A percentile compares a stretch with the other conserved stretches of the same genome.
phyloP scores from a whole-genome alignment of 2,888 invertebrate genomes.

The Ashinkailepas kermadecensis region DNA sequence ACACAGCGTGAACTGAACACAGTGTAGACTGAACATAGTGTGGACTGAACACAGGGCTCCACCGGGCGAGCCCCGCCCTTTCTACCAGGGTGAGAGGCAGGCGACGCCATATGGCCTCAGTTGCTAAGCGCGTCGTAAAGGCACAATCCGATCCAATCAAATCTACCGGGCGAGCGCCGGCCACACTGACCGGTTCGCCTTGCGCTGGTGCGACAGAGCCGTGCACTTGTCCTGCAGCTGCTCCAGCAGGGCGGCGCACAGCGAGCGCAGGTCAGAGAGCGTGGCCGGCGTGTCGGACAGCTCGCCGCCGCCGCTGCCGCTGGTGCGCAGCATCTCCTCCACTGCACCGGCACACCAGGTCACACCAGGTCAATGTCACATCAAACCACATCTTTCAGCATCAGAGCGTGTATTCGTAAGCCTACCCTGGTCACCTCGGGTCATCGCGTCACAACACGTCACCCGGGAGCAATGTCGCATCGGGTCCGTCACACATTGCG shows the following conservation, averaged over 20 bases:
- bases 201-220: slow-evolving; percentile 73
- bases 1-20: too few species aligned
- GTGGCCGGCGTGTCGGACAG: slow-evolving; percentile 57
- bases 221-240: slow-evolving; percentile 76
- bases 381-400: too few species aligned
- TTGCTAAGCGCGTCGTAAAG: too few species aligned
- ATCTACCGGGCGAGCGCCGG: neutral
- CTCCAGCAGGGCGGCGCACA: slow-evolving; percentile 71
- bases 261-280: slow-evolving; percentile 54
- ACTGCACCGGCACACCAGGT: slow-evolving; percentile 48
- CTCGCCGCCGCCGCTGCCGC: slow-evolving; percentile 48
- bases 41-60: too few species aligned
- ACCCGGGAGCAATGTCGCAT: neutral
- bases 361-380: too few species aligned
- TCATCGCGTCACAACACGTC: neutral
- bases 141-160: too few species aligned
- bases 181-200: slow-evolving; percentile 63
- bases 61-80: too few species aligned
- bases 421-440: neutral
- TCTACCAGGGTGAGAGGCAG: too few species aligned
- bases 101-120: too few species aligned
- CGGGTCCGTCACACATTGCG: too few species aligned
- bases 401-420: too few species aligned
- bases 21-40: too few species aligned
- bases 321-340: slow-evolving; percentile 59